Evolutionary conservation across 2,113 vertebrate genomes (phyloP), one percentile per base, ranked within the genome.

Genomic region (Indri indri): DNA sequence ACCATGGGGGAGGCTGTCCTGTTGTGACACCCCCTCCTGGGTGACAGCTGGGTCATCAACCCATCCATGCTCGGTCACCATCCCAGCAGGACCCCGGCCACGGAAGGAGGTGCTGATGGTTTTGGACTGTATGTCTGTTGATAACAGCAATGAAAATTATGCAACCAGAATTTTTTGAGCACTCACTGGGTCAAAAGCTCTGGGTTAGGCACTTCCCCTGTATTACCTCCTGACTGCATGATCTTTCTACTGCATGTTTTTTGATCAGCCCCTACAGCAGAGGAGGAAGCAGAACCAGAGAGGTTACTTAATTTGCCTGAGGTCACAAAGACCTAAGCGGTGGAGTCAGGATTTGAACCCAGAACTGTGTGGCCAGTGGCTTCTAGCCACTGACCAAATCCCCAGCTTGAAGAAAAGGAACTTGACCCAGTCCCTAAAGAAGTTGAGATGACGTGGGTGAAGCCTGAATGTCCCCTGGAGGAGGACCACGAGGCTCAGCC

Each of bases 91-190:
- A 81, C 3, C 61, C 45, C 4, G 10, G 0, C 61, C 42, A 50
- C 50, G 9, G 23, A 7, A 34, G 14, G 45, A 1, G 8, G 17
- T 30, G 45, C 34, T 3, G 18, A 27, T n/a, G 16, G 3, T 10
- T 32, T 71, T 81, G 50, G 40, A 34, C 50, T 68, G 3, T 0
- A 5, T 17, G 8, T 47, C 65, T 54, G 34, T 63, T 22, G 37
- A 2, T 40, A 47, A 23, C 17, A 70, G 9, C 54, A 18, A 16
- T 6, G 3, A 70, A 90, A 70, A 91, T 0, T 6, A 27, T 13
- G 1, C 14, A 8, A 8, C 32, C 54, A 16, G 0, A 17, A 0
- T 74, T 42, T n/a, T 30, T 1, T 5, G n/a, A 81, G 25, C 3
- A 8, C 4, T 63, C 13, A 22, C 14, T 34, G 0, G 6, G 8